Evolutionary conservation across 2,113 vertebrate genomes (phyloP), one percentile per base, ranked within the genome.

Genomic region (Phyllostomus discolor): DNA sequence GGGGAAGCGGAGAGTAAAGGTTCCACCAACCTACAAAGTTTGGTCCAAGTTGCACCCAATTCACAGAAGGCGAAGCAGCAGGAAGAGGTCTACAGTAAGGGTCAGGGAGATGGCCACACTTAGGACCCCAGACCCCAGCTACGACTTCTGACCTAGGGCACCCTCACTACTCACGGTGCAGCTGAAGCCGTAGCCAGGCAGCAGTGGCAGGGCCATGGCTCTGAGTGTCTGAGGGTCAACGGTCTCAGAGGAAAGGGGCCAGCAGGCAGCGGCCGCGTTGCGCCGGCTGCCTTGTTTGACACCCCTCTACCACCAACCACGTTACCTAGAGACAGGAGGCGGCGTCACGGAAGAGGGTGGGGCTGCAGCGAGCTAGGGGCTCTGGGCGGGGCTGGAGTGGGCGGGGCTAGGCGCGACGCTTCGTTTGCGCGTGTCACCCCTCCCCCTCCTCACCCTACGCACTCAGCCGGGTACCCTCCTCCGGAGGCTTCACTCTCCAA

Each of bases 171-270:
- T 99, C 98, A 99, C 99, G 3, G 98, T 98, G 97, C 93, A 97
- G n/a, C 97, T 98, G 89, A 96, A 96, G 43, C 96, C 98, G 87
- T 97, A 93, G 59, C 99, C 99, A 1, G 98, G 99, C 43, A 99
- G 96, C 81, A 99, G 81, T 10, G 99, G 99, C 70, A 99, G 97
- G 41, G 98, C 85, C 99, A 99, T 99, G 35, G 3, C 95, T 81
- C 86, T 79, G 4, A 41, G 67, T 10, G 33, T 80, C 41, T 0
- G 10, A 87, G 76, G 14, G n/a, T 43, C 76, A 9, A 50, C 43
- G 70, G 46, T 81, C 84, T 2, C 0, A 88, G 22, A 43, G 52
- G 10, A 72, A 19, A 19, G 1, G 17, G 66, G 4, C 0, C 11
- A 2, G 31, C 66, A 19, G 12, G 11, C 20, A 75, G 76, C 14